Percentiles rank a stretch among this genome's conserved stretches.
Evolutionary conservation across 2,113 vertebrate species (phyloP).

Genomic region (Alethe diademata): DNA sequence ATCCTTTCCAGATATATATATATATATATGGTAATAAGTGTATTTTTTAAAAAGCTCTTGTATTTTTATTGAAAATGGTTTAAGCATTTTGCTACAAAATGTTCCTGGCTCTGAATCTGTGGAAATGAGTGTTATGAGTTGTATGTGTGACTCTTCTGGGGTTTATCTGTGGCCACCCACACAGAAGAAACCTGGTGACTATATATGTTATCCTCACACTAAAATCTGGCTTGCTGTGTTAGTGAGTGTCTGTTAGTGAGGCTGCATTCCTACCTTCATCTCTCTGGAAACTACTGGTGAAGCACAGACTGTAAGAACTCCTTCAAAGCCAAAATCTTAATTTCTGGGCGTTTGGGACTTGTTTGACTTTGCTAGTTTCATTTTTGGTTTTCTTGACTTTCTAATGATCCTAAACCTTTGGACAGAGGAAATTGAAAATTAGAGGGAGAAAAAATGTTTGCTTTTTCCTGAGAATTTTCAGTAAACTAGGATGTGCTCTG

Average conservation of each 20-base stretch:
- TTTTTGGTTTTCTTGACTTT: background rate
- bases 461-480: background rate
- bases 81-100: background rate
- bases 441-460: background rate
- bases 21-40: background rate
- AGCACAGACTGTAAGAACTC: background rate
- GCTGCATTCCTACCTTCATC: background rate
- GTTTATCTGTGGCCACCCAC: background rate
- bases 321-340: background rate
- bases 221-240: background rate
- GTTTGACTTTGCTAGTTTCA: background rate
- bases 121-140: background rate
- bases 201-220: background rate
- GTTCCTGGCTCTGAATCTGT: background rate
- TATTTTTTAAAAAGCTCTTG: background rate
- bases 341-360: background rate
- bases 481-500: background rate
- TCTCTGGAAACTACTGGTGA: background rate
- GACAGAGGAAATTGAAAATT: background rate
- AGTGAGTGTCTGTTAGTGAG: background rate
- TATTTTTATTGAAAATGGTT: background rate
- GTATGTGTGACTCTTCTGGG: background rate
- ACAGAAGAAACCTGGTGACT: background rate
- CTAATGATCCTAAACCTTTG: background rate
- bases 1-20: background rate